Base-by-base conservation (phyloP, 1,140 invertebrate genomes). In the Drosophila carrolli region DNA sequence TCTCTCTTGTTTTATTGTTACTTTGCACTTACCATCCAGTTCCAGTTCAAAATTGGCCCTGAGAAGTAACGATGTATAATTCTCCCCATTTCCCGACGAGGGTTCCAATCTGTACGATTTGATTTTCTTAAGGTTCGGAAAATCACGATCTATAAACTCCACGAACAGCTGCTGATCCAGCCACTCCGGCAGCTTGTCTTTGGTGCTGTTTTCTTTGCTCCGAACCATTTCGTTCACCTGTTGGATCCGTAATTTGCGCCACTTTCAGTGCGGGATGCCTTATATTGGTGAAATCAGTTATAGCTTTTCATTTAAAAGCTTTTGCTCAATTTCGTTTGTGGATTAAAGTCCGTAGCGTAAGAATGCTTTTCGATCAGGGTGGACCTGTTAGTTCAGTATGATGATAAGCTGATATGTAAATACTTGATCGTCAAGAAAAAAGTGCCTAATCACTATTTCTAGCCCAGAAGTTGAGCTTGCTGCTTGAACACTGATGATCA, bases 31-130 rank as follows among this genome's bases (percentile, higher is more conserved):
- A 91, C 88, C 81, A 4, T 76, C 57, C 0, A 91, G 43, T 29
- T 81, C 70, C 0, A 88, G 9, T 1, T 19, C 29, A 7, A 91
- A 72, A 9, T 55, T 68, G 0, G 78, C 75, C 2, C 90, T 66
- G 5, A 84, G 13, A 9, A 91, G 43, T 0, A 70, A 29, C 10
- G 79, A 77, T 56, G 86, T 90, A 48, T 78, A 91, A 72, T 91
- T 91, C 53, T 91, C 90, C 0, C 90, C 90, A 7, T 75, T 75
- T 11, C 48, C 72, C 0, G 71, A 67, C 0, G 76, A 65, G n/a
- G 75, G 55, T 14, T 65, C 57, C 3, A 91, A 19, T 1, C 46
- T 9, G 43, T 74, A 91, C 19, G 68, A 47, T 9, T 54, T 68
- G 0, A 91, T 66, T 9, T 14, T 11, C 29, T 79, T 75, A 2